A percentile compares a stretch with the other conserved stretches of the same genome.
phyloP scores from a whole-genome alignment of 2,797 vertebrate genomes.

The Gymnothorax javanicus region DNA sequence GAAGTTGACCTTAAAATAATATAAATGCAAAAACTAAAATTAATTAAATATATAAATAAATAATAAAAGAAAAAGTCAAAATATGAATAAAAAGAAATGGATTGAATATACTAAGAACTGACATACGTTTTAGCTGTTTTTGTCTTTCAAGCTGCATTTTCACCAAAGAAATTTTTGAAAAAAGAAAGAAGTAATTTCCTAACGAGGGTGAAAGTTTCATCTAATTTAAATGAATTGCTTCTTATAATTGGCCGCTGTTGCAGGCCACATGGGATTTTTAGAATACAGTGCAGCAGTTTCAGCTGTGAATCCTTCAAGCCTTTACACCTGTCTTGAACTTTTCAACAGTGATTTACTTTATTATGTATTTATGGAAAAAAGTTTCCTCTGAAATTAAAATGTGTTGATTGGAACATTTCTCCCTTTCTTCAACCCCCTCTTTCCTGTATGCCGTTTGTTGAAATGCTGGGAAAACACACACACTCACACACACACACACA shows the following conservation, averaged over 20 bases:
- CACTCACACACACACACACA: background rate
- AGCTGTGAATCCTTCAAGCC: background rate
- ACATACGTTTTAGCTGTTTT: background rate
- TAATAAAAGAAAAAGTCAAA: no score
- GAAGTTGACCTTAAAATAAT: no score
- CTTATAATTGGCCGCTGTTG: background rate
- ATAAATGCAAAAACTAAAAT: no score
- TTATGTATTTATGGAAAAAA: background rate
- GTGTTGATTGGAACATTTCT: background rate
- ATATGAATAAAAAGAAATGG: no score
- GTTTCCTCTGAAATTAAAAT: background rate
- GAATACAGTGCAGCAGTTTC: background rate
- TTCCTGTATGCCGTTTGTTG: background rate
- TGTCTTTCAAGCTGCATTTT: background rate
- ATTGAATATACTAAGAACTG: no score
- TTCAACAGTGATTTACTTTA: background rate
- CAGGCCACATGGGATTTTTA: background rate
- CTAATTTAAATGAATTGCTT: background rate
- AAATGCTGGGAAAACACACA: background rate
- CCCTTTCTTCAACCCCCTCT: background rate
- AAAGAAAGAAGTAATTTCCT: background rate
- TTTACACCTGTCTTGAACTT: background rate
- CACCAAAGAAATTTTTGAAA: background rate
- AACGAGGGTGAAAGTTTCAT: background rate
- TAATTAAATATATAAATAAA: no score